These are phyloP conservation scores for Tympanuchus pallidicinctus DNA, from an alignment of 2,113 vertebrate genomes.

Conservation along the genomic window DNA sequence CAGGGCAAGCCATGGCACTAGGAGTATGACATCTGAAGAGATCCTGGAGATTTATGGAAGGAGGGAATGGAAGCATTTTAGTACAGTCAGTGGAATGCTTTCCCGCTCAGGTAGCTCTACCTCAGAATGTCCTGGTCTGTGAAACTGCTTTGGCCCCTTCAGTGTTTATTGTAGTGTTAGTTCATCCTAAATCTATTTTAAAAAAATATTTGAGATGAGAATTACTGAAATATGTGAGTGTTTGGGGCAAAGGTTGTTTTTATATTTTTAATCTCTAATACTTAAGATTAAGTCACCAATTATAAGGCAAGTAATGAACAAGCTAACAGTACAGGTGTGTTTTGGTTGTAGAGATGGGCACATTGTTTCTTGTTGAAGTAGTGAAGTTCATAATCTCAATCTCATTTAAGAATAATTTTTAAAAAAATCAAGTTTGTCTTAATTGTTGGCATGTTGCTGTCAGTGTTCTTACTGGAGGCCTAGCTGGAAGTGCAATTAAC, in stretches of 20 bases:
- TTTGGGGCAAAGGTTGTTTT: not conserved
- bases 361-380: not conserved
- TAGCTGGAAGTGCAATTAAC: not conserved
- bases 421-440: not conserved
- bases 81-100: slow-evolving; percentile 84
- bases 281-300: not conserved
- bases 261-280: not conserved
- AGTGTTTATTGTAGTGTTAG: not conserved
- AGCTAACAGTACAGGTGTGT: not conserved
- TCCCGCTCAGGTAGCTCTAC: slow-evolving; percentile 86
- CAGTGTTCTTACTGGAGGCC: not conserved
- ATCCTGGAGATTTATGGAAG: slow-evolving; percentile 85
- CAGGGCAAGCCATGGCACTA: slow-evolving; percentile 91
- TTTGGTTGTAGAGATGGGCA: not conserved
- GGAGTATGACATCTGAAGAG: slow-evolving; percentile 83
- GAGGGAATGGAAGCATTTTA: slow-evolving; percentile 91
- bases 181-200: not conserved
- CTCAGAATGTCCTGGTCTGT: not conserved
- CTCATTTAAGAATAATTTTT: not conserved
- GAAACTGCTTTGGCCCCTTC: not conserved
- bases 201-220: not conserved
- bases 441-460: not conserved
- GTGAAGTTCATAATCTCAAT: not conserved
- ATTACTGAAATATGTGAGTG: not conserved
- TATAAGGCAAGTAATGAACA: not conserved